Percentiles rank a stretch among this genome's conserved stretches.
phyloP scores from a whole-genome alignment of 1,140 invertebrate genomes.

The Gryon sp. region DNA sequence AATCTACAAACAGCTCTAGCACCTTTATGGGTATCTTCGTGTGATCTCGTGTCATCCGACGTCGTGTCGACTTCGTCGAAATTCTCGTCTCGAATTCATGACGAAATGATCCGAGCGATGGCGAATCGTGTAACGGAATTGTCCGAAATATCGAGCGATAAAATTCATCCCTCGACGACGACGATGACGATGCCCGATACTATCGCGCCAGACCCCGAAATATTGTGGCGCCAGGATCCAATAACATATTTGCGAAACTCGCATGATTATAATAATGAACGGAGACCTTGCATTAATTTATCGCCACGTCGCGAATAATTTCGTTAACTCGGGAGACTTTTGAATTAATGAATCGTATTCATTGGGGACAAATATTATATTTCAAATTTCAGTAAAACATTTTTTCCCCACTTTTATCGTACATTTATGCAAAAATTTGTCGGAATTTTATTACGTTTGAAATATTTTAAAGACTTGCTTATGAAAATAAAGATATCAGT shows the following conservation, averaged over 20 bases:
- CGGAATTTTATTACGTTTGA: too few species aligned
- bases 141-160: conserved; percentile 78
- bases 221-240: conserved; percentile 69
- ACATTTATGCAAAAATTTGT: too few species aligned
- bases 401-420: too few species aligned
- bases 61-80: conserved; percentile 48
- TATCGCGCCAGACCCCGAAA: conserved; percentile 67
- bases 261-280: conserved; percentile 39
- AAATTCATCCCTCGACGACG: conserved; percentile 69
- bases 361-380: not conserved
- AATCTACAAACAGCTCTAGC: conserved; percentile 62
- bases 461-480: too few species aligned
- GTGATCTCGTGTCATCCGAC: conserved; percentile 73
- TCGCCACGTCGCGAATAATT: conserved; percentile 24
- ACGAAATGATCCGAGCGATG: conserved; percentile 73
- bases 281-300: conserved; percentile 40
- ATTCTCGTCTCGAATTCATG: conserved; percentile 64
- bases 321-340: conserved; percentile 9
- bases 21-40: conserved; percentile 64
- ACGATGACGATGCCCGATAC: too few species aligned
- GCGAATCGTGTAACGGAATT: conserved; percentile 76
- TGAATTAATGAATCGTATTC: conserved; percentile 5
- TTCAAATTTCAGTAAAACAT: too few species aligned
- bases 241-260: conserved; percentile 39
- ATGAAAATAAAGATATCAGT: too few species aligned